Conservation (phyloP, 2,888 invertebrate species). For the Synanthedon andrenaeformis region DNA sequence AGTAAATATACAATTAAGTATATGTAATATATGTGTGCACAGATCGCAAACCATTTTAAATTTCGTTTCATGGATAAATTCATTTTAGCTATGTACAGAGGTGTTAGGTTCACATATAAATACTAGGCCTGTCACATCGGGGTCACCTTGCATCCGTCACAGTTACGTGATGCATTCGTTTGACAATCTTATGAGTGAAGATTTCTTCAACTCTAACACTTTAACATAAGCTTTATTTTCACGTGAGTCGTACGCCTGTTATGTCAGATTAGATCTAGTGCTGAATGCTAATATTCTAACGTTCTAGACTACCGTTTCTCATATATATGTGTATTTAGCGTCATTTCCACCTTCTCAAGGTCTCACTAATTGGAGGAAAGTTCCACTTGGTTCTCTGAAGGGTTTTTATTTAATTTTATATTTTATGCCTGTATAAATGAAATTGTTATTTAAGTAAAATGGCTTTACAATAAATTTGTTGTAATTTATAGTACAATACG, state of each 20-base stretch:
- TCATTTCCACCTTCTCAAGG: background rate
- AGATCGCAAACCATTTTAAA: too few relatives aligned
- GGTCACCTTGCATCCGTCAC: slow-evolving; percentile 48
- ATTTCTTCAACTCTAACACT: background rate
- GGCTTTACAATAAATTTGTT: too few relatives aligned
- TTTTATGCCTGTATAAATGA: too few relatives aligned
- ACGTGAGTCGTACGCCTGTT: background rate
- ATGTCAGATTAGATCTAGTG: background rate
- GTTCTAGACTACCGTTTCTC: background rate
- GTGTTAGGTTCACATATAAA: background rate
- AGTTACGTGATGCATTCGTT: slow-evolving; percentile 14
- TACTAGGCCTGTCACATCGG: slow-evolving; percentile 20
- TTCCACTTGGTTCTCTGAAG: too few relatives aligned
- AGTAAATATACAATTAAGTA: too few relatives aligned
- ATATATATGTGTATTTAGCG: background rate
- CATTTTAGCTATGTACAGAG: background rate
- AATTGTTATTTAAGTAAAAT: too few relatives aligned
- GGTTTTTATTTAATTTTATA: too few relatives aligned
- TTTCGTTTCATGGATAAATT: background rate
- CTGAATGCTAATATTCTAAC: background rate
- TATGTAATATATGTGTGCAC: too few relatives aligned
- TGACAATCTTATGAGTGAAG: slow-evolving; percentile 16
- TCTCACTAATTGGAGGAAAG: too few relatives aligned
- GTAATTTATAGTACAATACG: too few relatives aligned
- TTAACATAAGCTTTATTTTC: background rate